Conservation (phyloP, 2,797 vertebrate genomes). For the Chiroxiphia lanceolata region DNA sequence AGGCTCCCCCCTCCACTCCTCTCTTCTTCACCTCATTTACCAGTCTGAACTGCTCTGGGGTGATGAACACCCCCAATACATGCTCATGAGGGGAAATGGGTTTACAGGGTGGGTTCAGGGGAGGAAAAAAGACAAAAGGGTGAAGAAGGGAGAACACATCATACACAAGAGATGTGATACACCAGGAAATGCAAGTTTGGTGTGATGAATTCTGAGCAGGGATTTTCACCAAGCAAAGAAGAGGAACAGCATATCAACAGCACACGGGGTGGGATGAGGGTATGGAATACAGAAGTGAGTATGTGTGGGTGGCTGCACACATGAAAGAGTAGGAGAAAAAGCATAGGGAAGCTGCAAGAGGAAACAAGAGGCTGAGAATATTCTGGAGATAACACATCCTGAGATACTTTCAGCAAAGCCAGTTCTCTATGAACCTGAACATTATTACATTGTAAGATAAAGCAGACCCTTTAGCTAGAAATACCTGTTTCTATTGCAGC, state of each 20-base stretch:
- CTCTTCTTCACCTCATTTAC: background rate
- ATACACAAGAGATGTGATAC: background rate
- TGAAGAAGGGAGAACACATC: background rate
- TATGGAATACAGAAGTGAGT: background rate
- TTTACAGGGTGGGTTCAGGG: background rate
- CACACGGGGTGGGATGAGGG: rapidly evolving
- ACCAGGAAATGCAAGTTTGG: background rate
- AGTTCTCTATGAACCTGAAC: background rate
- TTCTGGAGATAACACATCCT: background rate
- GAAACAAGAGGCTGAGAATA: background rate
- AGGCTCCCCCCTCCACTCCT: background rate
- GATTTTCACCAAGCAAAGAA: background rate
- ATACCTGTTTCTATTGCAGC: constrained; percentile 25
- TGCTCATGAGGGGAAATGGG: background rate
- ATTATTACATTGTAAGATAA: background rate
- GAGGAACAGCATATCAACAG: background rate
- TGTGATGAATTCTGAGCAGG: background rate
- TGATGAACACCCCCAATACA: rapidly evolving
- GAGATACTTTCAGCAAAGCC: background rate
- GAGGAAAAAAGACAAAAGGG: background rate
- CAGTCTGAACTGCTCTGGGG: background rate
- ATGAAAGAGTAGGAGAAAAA: background rate
- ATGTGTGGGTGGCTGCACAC: background rate
- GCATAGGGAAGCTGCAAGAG: background rate
- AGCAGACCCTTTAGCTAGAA: background rate